These are phyloP conservation scores for Etheostoma cragini DNA, from an alignment of 2,113 vertebrate genomes.

Conservation along the genomic window DNA sequence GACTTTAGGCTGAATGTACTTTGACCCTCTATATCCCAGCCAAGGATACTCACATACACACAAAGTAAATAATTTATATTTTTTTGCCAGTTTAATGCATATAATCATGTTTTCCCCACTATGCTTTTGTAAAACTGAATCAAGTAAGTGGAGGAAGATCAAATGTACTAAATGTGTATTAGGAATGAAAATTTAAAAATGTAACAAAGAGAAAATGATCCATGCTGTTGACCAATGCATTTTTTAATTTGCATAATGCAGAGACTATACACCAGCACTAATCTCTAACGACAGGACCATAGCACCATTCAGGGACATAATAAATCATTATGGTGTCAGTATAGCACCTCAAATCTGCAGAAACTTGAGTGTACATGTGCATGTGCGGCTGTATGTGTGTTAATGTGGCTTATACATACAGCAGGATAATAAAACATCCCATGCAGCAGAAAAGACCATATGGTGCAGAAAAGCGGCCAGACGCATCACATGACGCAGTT, in stretches of 20 bases:
- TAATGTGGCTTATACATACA: slow-evolving; percentile 34
- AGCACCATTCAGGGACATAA: slow-evolving; percentile 32
- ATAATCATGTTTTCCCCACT: neutral
- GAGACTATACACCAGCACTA: slow-evolving; percentile 16
- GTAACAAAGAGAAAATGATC: neutral
- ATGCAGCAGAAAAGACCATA: slow-evolving; percentile 70
- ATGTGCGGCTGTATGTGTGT: slow-evolving; percentile 29
- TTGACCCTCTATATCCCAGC: neutral
- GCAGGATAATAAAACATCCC: slow-evolving; percentile 8
- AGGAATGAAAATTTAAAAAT: neutral
- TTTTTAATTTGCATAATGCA: neutral
- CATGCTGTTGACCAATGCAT: neutral
- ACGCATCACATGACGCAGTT: slow-evolving; percentile 55
- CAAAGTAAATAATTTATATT: neutral
- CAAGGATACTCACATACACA: slow-evolving; percentile 3
- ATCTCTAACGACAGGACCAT: slow-evolving; percentile 13
- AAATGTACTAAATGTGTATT: neutral
- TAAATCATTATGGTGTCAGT: slow-evolving; percentile 54
- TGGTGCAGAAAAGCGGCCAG: slow-evolving; percentile 53
- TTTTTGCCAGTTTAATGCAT: neutral
- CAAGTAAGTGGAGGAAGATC: neutral
- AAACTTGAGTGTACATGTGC: slow-evolving; percentile 20
- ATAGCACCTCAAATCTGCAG: slow-evolving; percentile 32
- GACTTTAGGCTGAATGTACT: neutral
- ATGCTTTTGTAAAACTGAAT: slow-evolving; percentile 5